Evolutionary conservation across 2,113 vertebrate species (phyloP).

Genomic region (Colaptes auratus): DNA sequence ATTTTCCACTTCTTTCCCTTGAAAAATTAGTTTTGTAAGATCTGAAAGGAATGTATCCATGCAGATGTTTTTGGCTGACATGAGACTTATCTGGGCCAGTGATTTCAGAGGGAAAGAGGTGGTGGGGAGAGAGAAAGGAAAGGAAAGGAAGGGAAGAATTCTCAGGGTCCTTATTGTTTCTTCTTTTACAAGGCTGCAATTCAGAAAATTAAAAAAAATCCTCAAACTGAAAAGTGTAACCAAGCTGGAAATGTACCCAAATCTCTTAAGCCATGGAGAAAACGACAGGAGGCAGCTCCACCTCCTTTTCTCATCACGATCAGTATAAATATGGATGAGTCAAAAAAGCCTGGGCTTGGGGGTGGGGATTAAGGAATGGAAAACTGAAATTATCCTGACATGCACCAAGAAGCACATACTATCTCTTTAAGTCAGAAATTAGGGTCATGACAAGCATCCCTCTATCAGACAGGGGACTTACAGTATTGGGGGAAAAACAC

Average conservation of each 20-base stretch:
- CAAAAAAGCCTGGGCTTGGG: background rate
- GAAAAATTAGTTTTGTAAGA: background rate
- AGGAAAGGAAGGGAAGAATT: background rate
- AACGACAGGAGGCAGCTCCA: background rate
- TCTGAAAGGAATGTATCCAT: background rate
- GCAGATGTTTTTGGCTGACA: background rate
- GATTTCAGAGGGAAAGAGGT: background rate
- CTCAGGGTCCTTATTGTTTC: background rate
- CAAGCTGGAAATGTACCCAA: background rate
- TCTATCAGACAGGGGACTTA: background rate
- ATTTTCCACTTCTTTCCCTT: background rate
- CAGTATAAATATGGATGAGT: background rate
- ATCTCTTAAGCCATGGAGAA: background rate
- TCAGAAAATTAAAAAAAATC: background rate
- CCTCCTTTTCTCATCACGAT: background rate
- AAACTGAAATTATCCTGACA: background rate
- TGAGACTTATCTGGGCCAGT: background rate
- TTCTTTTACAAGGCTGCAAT: background rate
- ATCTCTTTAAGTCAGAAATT: background rate
- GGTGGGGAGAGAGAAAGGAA: background rate
- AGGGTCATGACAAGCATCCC: background rate
- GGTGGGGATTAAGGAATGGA: background rate
- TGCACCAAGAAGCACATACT: background rate
- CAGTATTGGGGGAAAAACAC: background rate
- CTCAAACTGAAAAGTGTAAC: background rate